phyloP scores from a whole-genome alignment of 2,888 invertebrate species.

The Sympetrum striolatum region DNA sequence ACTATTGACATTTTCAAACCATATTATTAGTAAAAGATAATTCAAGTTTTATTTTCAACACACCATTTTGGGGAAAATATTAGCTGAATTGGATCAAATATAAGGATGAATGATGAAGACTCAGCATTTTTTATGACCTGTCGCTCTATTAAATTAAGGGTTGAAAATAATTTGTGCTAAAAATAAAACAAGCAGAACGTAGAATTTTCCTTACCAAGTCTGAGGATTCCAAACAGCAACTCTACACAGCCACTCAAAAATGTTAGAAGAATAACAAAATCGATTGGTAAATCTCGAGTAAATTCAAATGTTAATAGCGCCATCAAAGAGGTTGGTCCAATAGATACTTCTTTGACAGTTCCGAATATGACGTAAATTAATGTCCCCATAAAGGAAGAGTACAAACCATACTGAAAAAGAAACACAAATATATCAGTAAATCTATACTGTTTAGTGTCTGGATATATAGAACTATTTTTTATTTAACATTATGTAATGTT shows the following conservation, averaged over 20 bases:
- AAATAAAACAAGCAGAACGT: too few species aligned
- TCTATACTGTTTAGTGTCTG: neutral
- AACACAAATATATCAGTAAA: conserved; percentile 1
- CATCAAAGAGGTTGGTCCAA: conserved; percentile 95
- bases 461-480: neutral
- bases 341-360: conserved; percentile 84
- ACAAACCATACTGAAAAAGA: conserved; percentile 78
- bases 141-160: too few species aligned
- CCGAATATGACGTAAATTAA: conserved; percentile 88
- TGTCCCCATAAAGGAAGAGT: conserved; percentile 89
- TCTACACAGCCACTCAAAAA: conserved; percentile 81
- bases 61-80: too few species aligned
- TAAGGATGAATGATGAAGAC: too few species aligned
- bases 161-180: too few species aligned
- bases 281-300: conserved; percentile 71
- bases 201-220: conserved; percentile 68
- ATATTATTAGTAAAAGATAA: too few species aligned
- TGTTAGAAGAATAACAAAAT: conserved; percentile 77
- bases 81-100: too few species aligned
- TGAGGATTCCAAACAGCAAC: conserved; percentile 80
- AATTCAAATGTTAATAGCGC: conserved; percentile 81
- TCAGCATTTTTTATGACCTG: too few species aligned
- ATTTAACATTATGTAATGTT: too few species aligned
- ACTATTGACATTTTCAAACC: too few species aligned
- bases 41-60: too few species aligned